A percentile compares a stretch with the other conserved stretches of the same genome.
phyloP scores from a whole-genome alignment of 2,797 vertebrate species.

The Pseudotriccus pelzelni region DNA sequence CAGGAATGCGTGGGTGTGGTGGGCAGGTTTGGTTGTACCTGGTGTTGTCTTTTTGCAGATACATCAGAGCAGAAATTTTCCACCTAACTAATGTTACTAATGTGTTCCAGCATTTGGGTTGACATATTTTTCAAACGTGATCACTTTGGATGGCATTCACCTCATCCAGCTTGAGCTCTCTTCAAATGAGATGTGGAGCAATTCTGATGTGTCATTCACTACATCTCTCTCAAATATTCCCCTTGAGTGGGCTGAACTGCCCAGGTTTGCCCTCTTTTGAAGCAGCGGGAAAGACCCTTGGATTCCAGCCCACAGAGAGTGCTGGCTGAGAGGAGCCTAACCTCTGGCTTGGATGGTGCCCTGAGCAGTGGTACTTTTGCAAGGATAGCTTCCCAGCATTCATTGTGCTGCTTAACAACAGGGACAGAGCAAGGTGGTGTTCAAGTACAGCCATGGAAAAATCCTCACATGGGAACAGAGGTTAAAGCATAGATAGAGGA shows the following conservation, averaged over 20 bases:
- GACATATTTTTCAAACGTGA: neutral
- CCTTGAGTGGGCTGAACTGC: neutral
- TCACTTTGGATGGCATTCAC: neutral
- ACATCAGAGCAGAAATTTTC: neutral
- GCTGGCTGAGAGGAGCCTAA: neutral
- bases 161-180: neutral
- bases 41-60: neutral
- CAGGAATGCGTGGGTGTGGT: neutral
- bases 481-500: neutral
- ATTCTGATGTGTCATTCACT: neutral
- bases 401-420: neutral
- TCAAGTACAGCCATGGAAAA: neutral
- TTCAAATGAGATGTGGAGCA: too few relatives aligned
- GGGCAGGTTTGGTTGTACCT: neutral
- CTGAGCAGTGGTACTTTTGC: neutral
- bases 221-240: neutral
- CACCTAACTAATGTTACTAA: fast-evolving
- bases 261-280: neutral
- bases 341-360: neutral
- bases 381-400: neutral
- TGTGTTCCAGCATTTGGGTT: neutral
- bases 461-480: neutral
- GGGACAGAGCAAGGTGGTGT: neutral
- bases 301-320: fast-evolving
- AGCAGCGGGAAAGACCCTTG: neutral